Evolutionary conservation across 1,140 invertebrate species (phyloP).

Genomic region (Ceratina calcarata): DNA sequence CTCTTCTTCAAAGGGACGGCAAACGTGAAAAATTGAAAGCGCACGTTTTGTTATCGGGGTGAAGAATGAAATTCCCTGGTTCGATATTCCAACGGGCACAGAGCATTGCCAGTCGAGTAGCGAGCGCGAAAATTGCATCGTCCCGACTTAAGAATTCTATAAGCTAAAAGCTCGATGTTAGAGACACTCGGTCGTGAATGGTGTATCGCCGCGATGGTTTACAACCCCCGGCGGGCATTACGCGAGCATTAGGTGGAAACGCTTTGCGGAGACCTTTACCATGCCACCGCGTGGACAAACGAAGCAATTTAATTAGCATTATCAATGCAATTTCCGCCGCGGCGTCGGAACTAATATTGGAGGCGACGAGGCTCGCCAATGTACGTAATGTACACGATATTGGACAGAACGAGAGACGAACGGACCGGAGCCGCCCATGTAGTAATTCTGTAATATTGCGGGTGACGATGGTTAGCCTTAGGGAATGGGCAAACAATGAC

Average conservation of each 20-base stretch:
- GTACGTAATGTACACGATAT: constrained; percentile 66
- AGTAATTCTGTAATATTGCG: constrained; percentile 75
- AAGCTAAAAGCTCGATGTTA: constrained; percentile 14
- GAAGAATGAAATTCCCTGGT: background rate
- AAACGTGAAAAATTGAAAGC: background rate
- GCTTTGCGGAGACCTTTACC: constrained; percentile 32
- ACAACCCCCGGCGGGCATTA: constrained; percentile 3
- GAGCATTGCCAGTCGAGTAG: too few species aligned
- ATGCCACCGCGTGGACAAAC: constrained; percentile 54
- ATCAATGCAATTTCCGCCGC: constrained; percentile 70
- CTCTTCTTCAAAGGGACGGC: too few species aligned
- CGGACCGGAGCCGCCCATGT: constrained; percentile 48
- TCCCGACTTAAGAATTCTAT: constrained; percentile 36
- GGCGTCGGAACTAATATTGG: constrained; percentile 71
- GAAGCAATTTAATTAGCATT: constrained; percentile 73
- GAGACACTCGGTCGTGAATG: background rate
- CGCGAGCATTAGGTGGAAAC: constrained; percentile 39
- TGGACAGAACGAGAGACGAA: constrained; percentile 62
- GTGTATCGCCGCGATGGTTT: constrained; percentile 23
- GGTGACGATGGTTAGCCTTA: constrained; percentile 71
- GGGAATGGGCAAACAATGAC: constrained; percentile 73
- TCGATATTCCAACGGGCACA: background rate
- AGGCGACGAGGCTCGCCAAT: constrained; percentile 55
- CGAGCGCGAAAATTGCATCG: constrained; percentile 13
- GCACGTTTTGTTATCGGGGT: background rate